Base-by-base conservation (phyloP, 2,113 vertebrate species). In the Crocuta crocuta region DNA sequence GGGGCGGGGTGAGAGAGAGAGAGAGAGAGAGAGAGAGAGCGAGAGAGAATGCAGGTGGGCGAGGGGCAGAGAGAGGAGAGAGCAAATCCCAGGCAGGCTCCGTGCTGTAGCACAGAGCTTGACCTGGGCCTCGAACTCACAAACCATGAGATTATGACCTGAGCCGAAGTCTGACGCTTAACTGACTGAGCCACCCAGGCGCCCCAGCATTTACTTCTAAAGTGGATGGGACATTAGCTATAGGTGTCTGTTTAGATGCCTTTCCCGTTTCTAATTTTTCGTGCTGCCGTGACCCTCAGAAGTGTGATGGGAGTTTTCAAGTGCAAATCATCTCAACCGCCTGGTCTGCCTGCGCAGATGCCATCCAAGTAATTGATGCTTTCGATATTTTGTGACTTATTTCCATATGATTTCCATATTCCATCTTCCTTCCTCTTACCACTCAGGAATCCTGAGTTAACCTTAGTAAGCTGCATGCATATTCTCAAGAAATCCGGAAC, bases 391-490 rank as follows among this genome's bases (percentile, higher is more conserved):
- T 35, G 76, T 55, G 65, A 19, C 63, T 93, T 33, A 96, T 98
- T 97, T 97, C 55, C 92, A 93, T 91, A 61, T 45, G 39, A 97
- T 97, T 98, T 97, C 74, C 83, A 94, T 95, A 97, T 96, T 80
- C 88, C 45, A 91, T 94, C 84, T 93, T 82, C 81, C 80, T 95
- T 91, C 66, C 65, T 66, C n/a, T 80, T 81, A 50, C 68, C 55
- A 63, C 43, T 87, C 68, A 93, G 70, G 65, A 78, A 70, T 80
- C 85, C 80, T 26, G 43, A 76, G 74, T 94, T 94, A 84, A 97
- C 93, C 94, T 91, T 70, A 43, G 94, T 50, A 76, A 80, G 66
- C 76, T 28, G 45, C 70, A 31, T 7, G 17, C 80, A 43, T 86
- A 45, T 79, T 92, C 58, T 95, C 68, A 63, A 65, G 87, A 83